Conservation (phyloP, 92 coral and sea anemone species). For the Phenganax subtilis region DNA sequence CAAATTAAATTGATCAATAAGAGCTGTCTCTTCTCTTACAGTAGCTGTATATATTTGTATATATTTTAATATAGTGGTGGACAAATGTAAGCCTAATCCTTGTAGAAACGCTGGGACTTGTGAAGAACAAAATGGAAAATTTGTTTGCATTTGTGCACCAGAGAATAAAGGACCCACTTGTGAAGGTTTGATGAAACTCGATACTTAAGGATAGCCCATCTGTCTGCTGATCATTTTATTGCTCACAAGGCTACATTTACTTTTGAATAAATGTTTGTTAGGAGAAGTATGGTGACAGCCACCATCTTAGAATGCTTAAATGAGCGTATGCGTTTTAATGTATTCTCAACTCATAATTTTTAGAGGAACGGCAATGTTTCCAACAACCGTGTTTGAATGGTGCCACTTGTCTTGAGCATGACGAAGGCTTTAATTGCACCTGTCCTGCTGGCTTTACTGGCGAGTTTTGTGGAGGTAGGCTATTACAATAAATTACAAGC, state of each 20-base stretch:
- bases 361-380: slow-evolving; percentile 71
- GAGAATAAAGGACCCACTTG: slow-evolving; percentile 80
- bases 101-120: slow-evolving; percentile 90
- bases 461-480: slow-evolving; percentile 79
- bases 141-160: slow-evolving; percentile 67
- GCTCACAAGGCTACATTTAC: too few species aligned
- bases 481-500: not conserved
- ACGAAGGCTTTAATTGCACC: slow-evolving; percentile 71
- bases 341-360: not conserved
- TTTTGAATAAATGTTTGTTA: too few species aligned
- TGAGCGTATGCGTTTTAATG: not conserved
- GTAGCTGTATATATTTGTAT: too few species aligned
- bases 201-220: not conserved
- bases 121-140: slow-evolving; percentile 69
- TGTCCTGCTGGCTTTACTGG: slow-evolving; percentile 79
- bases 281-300: too few species aligned
- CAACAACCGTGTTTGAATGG: slow-evolving; percentile 74
- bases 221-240: too few species aligned
- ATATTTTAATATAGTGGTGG: slow-evolving; percentile 55
- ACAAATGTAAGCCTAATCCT: slow-evolving; percentile 91
- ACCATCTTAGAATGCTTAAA: too few species aligned
- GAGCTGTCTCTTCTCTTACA: too few species aligned
- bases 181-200: slow-evolving; percentile 55
- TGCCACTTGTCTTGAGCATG: slow-evolving; percentile 85
- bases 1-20: slow-evolving; percentile 1